phyloP scores from a whole-genome alignment of 2,888 invertebrate genomes.

The Horisme vitalbata region DNA sequence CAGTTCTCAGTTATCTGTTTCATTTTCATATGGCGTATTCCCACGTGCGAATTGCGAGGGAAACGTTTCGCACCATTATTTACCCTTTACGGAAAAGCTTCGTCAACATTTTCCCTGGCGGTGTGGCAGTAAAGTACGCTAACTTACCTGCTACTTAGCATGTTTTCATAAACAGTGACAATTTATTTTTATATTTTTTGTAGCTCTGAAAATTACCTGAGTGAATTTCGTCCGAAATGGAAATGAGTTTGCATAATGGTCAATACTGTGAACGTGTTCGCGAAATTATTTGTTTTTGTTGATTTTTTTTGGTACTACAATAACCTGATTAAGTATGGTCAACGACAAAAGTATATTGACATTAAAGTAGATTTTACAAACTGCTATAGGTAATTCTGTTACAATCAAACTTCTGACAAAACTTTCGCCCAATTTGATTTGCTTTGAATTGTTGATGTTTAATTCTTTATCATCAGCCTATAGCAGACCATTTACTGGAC shows the following conservation, averaged over 20 bases:
- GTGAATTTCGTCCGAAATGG: not conserved
- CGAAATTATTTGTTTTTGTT: no score
- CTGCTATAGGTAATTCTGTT: no score
- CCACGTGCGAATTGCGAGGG: constrained; percentile 30
- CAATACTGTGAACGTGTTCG: no score
- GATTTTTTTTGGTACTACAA: no score
- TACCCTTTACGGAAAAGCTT: constrained; percentile 40
- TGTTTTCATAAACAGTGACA: constrained; percentile 27
- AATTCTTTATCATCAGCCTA: no score
- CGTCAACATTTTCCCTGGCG: constrained; percentile 31
- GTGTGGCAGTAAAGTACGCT: constrained; percentile 24
- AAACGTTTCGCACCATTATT: constrained; percentile 37
- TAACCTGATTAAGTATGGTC: no score
- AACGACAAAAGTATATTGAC: no score
- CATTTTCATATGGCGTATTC: constrained; percentile 20
- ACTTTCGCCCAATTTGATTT: no score
- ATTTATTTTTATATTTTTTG: not conserved
- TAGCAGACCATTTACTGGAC: no score
- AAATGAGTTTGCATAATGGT: not conserved
- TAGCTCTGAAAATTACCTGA: not conserved
- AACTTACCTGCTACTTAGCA: constrained; percentile 26
- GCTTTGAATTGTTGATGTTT: no score
- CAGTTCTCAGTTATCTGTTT: constrained; percentile 9
- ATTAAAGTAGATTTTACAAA: no score
- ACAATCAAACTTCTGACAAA: no score